Evolutionary conservation across 2,113 vertebrate species (phyloP), one percentile per base, ranked within the genome.

Genomic region (Etheostoma cragini): DNA sequence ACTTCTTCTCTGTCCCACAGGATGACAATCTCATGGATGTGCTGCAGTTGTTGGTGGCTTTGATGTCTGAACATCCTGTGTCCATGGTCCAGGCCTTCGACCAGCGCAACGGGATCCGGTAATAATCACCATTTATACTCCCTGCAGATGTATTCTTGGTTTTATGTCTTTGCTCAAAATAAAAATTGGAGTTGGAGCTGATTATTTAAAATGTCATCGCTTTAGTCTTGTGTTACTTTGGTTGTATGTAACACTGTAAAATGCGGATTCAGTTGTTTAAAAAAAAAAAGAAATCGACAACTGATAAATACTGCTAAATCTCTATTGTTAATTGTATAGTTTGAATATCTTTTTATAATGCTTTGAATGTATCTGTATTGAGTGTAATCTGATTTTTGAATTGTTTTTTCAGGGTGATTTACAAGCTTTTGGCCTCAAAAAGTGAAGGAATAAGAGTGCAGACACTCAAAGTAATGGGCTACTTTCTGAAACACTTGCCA

Each of bases 21-120:
- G 98, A 99, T 92, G 98, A 99, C 92, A 99, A 99, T 92, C 94
- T 99, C 83, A 98, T 99, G 95, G 98, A 99, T 89, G 97, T 99
- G 47, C 95, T 99, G 65, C 98, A 99, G 91, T 90, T 99, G 78
- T 93, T 99, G 88, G 98, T 99, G 86, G 98, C 98, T 83, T 92
- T 99, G 87, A 99, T 99, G 97, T 96, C 98, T 76, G 98, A 99
- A 90, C 97, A 99, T 80, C 98, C 98, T 2, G 90, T 91, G 46
- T 97, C 98, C 56, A 98, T 99, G 97, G 96, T 97, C 77, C 97
- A 97, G 90, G 98, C 98, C 76, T 99, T 99, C 89, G 98, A 99
- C 92, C 97, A 98, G 91, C 96, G 97, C 79, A 98, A 98, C 77
- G 98, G 98, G 78, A 96, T 99, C 86, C 96, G 98, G 98, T 99